Evolutionary conservation across 1,140 invertebrate species (phyloP).

Genomic region (Vanessa atalanta): DNA sequence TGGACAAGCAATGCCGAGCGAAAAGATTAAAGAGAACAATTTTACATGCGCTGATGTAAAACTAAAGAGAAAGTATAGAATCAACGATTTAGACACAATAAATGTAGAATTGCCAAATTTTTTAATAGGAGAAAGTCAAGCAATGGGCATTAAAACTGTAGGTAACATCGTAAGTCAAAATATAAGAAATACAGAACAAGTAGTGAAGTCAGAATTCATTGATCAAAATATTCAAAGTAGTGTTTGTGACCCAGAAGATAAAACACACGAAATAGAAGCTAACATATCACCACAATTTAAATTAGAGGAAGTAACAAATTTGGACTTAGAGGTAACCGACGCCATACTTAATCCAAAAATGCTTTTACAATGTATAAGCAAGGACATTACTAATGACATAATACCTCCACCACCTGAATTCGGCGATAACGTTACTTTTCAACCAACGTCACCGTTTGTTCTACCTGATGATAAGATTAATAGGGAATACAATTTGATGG

Average conservation of each 20-base stretch:
- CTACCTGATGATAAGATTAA: slow-evolving; percentile 5
- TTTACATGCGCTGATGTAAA: neutral
- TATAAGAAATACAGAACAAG: slow-evolving; percentile 4
- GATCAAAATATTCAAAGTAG: neutral
- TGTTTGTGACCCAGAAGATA: slow-evolving; percentile 6
- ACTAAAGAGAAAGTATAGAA: slow-evolving; percentile 51
- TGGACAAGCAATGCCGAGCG: neutral
- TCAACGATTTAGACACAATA: slow-evolving; percentile 55
- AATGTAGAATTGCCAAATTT: slow-evolving; percentile 44
- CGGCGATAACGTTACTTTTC: slow-evolving; percentile 38
- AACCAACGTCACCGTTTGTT: slow-evolving; percentile 15
- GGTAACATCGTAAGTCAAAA: neutral
- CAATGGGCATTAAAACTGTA: neutral
- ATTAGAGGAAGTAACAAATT: slow-evolving; percentile 15
- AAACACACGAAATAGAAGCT: neutral
- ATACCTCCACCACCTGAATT: slow-evolving; percentile 64
- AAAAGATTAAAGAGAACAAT: neutral
- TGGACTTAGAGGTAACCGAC: slow-evolving; percentile 36
- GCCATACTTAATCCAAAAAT: slow-evolving; percentile 68
- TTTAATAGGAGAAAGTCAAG: slow-evolving; percentile 20
- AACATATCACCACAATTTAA: neutral
- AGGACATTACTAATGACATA: slow-evolving; percentile 38
- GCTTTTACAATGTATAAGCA: slow-evolving; percentile 49
- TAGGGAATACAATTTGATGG: neutral
- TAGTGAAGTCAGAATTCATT: neutral